A percentile compares a stretch with the other conserved stretches of the same genome.
Conservation (phyloP, 1,140 invertebrate species). For the Rhyacophila brunnea region DNA sequence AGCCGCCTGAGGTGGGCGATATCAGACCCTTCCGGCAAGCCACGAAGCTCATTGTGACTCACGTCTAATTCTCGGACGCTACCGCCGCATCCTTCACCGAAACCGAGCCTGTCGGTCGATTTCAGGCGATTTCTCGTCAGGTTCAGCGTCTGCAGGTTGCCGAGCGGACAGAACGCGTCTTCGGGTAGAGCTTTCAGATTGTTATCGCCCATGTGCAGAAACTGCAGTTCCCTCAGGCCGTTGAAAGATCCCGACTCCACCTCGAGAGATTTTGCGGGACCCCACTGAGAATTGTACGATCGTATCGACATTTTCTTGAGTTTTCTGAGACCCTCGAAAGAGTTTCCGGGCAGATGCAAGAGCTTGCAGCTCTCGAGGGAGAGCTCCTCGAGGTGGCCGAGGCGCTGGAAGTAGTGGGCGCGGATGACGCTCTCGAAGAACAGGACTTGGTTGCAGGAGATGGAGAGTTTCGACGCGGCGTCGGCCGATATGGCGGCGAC, state of each 20-base stretch:
- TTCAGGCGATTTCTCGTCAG: conserved; percentile 77
- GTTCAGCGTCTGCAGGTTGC: conserved; percentile 78
- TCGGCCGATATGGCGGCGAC: conserved; percentile 61
- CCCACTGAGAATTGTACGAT: conserved; percentile 77
- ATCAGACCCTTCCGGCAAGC: conserved; percentile 69
- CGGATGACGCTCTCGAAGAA: conserved; percentile 77
- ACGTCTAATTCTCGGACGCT: conserved; percentile 72
- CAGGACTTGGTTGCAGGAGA: conserved; percentile 75
- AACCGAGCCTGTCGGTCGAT: conserved; percentile 71
- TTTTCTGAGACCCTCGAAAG: conserved; percentile 74
- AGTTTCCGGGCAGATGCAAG: conserved; percentile 69
- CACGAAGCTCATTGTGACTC: conserved; percentile 73
- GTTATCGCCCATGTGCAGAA: conserved; percentile 77
- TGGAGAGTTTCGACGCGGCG: conserved; percentile 64
- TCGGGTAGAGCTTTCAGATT: conserved; percentile 76
- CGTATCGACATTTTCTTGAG: conserved; percentile 72
- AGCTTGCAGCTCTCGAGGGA: conserved; percentile 78
- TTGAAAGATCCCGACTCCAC: conserved; percentile 66
- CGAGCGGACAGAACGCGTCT: conserved; percentile 72
- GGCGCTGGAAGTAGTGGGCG: conserved; percentile 67
- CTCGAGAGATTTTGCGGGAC: conserved; percentile 67
- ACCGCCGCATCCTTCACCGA: conserved; percentile 58
- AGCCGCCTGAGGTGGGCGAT: conserved; percentile 70
- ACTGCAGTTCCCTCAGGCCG: conserved; percentile 73
- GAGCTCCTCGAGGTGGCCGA: conserved; percentile 72